Percentiles rank a stretch among this genome's conserved stretches.
Evolutionary conservation across 2,113 vertebrate genomes (phyloP).

Genomic region (Terrapene triunguis): DNA sequence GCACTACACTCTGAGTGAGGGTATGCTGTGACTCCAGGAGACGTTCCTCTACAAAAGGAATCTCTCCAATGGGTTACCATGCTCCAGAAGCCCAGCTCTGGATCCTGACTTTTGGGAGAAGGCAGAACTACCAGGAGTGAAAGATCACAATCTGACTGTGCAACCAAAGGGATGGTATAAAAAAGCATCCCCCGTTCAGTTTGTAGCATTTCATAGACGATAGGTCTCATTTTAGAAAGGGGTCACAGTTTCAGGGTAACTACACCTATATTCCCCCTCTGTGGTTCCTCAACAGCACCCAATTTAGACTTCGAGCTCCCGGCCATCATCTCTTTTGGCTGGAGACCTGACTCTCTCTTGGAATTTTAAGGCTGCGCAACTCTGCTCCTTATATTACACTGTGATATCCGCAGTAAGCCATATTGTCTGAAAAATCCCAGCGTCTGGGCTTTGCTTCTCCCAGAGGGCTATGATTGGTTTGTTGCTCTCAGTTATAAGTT

Average conservation of each 20-base stretch:
- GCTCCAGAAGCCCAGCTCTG: neutral
- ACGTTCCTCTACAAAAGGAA: neutral
- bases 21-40: neutral
- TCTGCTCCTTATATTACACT: neutral
- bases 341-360: neutral
- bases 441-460: neutral
- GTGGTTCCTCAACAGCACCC: too few species aligned
- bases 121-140: neutral
- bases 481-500: neutral
- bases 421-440: neutral
- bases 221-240: fast-evolving
- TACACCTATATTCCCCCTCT: too few species aligned
- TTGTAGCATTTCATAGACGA: neutral
- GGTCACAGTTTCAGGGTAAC: too few species aligned
- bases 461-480: neutral
- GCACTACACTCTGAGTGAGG: neutral
- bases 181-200: neutral
- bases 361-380: neutral
- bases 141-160: neutral
- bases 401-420: neutral
- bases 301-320: neutral
- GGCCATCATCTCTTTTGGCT: neutral
- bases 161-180: neutral
- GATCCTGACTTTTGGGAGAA: fast-evolving
- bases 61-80: neutral